A percentile compares a stretch with the other conserved stretches of the same genome.
These are phyloP conservation scores for Pollachius pollachius DNA, from an alignment of 2,113 vertebrate species.

Conservation along the genomic window DNA sequence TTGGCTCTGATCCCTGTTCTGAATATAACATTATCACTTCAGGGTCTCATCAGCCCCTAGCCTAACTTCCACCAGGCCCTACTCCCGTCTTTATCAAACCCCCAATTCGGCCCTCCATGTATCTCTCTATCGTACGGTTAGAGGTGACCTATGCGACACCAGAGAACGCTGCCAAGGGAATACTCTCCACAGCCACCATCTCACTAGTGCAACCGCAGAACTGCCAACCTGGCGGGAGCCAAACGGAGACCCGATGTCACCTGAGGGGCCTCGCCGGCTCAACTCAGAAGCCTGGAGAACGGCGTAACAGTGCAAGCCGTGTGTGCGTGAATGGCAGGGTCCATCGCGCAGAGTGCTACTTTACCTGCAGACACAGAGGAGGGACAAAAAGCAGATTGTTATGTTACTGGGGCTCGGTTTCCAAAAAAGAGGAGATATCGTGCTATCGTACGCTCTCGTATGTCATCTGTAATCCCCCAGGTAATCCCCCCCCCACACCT, in stretches of 20 bases:
- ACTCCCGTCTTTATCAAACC: slow-evolving; percentile 36
- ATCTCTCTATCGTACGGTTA: slow-evolving; percentile 44
- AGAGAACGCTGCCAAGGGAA: not conserved
- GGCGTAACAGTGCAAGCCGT: too few species aligned
- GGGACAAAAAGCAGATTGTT: too few species aligned
- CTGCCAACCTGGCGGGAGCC: not conserved
- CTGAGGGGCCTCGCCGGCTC: not conserved
- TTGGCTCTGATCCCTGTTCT: slow-evolving; percentile 30
- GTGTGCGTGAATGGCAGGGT: too few species aligned
- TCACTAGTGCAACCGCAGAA: not conserved
- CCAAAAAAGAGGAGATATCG: slow-evolving; percentile 10
- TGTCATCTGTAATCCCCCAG: slow-evolving; percentile 46
- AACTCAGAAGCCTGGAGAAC: too few species aligned
- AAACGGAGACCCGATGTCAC: not conserved
- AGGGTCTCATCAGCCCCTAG: slow-evolving; percentile 36
- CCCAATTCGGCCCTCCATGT: slow-evolving; percentile 37
- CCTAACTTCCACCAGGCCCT: slow-evolving; percentile 27
- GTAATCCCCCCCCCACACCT: slow-evolving; percentile 54
- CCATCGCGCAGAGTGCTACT: too few species aligned
- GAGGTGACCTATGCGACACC: not conserved
- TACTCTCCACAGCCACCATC: not conserved
- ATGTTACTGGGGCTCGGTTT: too few species aligned
- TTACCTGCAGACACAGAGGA: too few species aligned
- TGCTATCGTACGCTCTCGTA: slow-evolving; percentile 14
- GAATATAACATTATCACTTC: slow-evolving; percentile 54